Conservation (phyloP, 2,113 vertebrate species). For the Ramphastos sulfuratus region DNA sequence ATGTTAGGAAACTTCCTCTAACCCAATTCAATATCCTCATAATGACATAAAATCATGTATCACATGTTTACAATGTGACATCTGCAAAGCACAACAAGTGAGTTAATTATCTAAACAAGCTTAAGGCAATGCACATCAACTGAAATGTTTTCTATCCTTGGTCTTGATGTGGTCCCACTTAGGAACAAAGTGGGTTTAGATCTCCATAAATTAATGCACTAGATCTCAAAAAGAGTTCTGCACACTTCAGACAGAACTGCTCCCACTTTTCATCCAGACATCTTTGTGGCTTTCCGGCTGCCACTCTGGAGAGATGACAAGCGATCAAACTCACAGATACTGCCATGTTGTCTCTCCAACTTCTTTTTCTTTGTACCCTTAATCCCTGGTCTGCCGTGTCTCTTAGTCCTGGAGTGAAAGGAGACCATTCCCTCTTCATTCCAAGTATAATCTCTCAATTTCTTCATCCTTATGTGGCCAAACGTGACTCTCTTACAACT, state of each 20-base stretch:
- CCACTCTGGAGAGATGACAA: neutral
- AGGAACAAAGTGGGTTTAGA: neutral
- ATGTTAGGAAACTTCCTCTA: neutral
- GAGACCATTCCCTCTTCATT: neutral
- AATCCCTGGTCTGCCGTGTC: neutral
- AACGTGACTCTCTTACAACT: neutral
- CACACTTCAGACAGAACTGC: neutral
- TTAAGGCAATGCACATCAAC: neutral
- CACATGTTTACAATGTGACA: neutral
- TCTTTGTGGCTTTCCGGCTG: neutral
- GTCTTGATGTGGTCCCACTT: neutral
- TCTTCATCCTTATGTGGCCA: neutral
- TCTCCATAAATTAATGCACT: neutral
- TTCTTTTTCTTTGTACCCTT: neutral
- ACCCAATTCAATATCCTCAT: neutral
- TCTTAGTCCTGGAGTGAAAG: neutral
- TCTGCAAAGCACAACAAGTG: neutral
- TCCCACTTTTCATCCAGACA: neutral
- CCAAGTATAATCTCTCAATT: neutral
- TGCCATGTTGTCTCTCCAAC: neutral
- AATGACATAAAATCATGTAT: neutral
- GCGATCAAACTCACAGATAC: neutral
- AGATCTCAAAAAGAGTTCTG: neutral
- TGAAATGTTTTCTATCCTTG: neutral
- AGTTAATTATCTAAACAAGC: neutral